Base-by-base conservation (phyloP, 2,888 invertebrate genomes). In the Stictocephala bisonia region DNA sequence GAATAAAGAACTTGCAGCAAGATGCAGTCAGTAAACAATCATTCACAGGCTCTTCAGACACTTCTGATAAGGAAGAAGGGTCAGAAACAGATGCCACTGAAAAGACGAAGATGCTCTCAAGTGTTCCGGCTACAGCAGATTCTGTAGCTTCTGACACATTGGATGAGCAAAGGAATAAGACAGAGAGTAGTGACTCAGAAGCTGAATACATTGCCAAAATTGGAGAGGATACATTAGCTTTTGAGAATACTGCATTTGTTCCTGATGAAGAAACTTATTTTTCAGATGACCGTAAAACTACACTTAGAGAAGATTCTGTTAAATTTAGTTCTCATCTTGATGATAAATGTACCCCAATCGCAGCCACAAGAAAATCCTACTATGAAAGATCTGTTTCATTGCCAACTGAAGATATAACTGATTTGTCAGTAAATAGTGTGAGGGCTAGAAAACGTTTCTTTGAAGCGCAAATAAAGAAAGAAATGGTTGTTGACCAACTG, bases 391-490 rank as follows among this genome's bases (percentile, higher is more conserved):
- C 86, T 3, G 83, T 84, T 35, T 86, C 86, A 0, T 78, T 86
- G 56, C 86, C 86, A 44, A 85, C 85, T n/a, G 85, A 85, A 80
- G 84, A 84, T 74, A 78, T 85, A 11, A 84, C 84, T 73, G 87
- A 88, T 77, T 85, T 87, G 3, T 87, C 87, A n/a, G 86, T 86
- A 27, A 74, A 56, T 29, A 76, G 68, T 67, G 86, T 87, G 0
- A 86, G 86, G 72, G 84, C 87, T 50, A 86, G 88, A 74, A 88
- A 88, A 68, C 86, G 87, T 75, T 87, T 87, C 72, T 88, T 88
- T 78, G 89, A 89, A 81, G 87, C 88, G 77, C 88, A 88, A 79
- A 87, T 89, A 71, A 87, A 87, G 78, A 88, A 86, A 75, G 89
- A 89, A 78, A 85, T 87, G 83, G 85, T 86, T n/a, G 85, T 85